A percentile compares a stretch with the other conserved stretches of the same genome.
phyloP scores from a whole-genome alignment of 2,113 vertebrate species.

The Gavialis gangeticus region DNA sequence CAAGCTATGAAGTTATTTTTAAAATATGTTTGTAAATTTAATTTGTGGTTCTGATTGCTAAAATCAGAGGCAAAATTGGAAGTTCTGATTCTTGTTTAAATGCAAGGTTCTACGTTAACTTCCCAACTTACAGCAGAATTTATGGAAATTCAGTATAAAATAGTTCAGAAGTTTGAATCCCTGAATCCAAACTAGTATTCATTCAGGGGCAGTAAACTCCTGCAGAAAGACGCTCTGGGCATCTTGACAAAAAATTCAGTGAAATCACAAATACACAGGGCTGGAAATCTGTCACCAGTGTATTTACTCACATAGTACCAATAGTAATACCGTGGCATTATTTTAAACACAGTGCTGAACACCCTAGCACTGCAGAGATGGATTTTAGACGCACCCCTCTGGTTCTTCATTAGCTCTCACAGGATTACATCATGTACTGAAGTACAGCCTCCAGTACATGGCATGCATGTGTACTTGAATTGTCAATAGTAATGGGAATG shows the following conservation, averaged over 20 bases:
- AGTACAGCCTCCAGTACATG: slow-evolving; percentile 38
- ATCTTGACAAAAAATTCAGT: not conserved
- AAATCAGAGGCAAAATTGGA: not conserved
- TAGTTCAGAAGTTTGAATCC: not conserved
- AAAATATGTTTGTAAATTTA: not conserved
- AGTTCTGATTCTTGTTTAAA: slow-evolving; percentile 11
- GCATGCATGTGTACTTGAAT: not conserved
- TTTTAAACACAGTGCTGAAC: not conserved
- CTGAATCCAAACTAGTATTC: rapidly evolving
- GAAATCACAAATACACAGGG: rapidly evolving
- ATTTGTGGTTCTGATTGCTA: not conserved
- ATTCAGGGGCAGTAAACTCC: rapidly evolving
- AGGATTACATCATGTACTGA: not conserved
- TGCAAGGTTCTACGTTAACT: not conserved
- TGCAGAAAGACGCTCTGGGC: rapidly evolving
- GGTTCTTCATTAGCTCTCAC: not conserved
- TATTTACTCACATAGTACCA: rapidly evolving
- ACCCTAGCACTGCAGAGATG: rapidly evolving
- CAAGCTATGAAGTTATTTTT: slow-evolving; percentile 2
- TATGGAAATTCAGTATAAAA: not conserved
- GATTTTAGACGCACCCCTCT: slow-evolving; percentile 36
- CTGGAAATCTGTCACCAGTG: rapidly evolving
- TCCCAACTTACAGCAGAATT: not conserved
- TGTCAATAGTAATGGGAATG: not conserved
- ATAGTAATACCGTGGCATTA: not conserved